Evolutionary conservation across 2,113 vertebrate species (phyloP).

Genomic region (Upupa epops): DNA sequence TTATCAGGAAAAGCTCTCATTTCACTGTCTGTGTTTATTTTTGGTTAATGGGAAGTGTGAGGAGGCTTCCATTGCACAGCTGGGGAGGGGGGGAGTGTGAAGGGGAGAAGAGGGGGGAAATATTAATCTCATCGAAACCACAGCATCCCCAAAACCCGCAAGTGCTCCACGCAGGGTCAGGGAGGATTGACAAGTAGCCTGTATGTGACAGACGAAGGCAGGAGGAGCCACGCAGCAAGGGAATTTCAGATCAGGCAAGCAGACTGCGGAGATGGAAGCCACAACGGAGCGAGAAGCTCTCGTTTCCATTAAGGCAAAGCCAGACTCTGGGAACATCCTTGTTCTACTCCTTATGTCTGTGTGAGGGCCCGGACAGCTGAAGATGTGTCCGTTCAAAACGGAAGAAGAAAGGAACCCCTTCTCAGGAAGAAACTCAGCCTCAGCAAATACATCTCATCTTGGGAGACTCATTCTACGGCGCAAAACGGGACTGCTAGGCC

Average conservation of each 20-base stretch:
- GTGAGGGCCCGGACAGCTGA: background rate
- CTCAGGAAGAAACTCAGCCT: background rate
- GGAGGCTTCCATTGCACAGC: background rate
- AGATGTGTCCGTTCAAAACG: background rate
- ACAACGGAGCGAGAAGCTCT: background rate
- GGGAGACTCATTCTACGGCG: background rate
- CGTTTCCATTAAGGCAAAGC: background rate
- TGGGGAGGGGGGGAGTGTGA: background rate
- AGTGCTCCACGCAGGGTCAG: background rate
- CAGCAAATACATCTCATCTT: background rate
- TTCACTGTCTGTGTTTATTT: no score
- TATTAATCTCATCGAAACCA: background rate
- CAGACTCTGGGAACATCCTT: background rate
- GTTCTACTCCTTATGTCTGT: background rate
- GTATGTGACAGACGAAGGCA: background rate
- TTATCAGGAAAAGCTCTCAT: background rate
- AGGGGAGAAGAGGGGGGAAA: accelerated
- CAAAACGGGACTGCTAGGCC: background rate
- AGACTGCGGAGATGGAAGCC: background rate
- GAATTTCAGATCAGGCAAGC: background rate
- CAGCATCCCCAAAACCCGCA: background rate
- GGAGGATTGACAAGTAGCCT: background rate
- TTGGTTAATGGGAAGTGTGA: background rate
- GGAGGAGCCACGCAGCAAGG: background rate
- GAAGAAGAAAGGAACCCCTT: background rate